Evolutionary conservation across 2,113 vertebrate species (phyloP).

Genomic region (Trogon surrucura): DNA sequence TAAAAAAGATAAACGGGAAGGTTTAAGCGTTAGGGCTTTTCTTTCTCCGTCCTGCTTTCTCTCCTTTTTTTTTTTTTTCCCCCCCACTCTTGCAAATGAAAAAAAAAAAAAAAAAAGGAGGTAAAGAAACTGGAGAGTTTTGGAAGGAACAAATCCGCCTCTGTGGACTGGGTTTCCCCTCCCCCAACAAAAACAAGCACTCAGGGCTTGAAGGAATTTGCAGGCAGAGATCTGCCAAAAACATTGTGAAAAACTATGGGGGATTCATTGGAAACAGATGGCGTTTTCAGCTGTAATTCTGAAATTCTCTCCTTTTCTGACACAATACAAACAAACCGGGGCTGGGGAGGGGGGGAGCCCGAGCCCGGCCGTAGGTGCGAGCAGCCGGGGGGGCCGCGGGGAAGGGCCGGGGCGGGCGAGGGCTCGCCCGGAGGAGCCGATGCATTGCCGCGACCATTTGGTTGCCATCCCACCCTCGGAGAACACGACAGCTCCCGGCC

Average conservation of each 20-base stretch:
- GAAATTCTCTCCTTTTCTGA: constrained; percentile 78
- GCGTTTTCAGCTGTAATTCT: constrained; percentile 80
- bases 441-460: not conserved
- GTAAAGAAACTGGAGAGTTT: constrained; percentile 80
- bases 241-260: constrained; percentile 82
- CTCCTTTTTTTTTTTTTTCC: not conserved
- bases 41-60: not conserved
- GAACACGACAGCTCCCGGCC: not conserved
- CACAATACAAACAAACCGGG: constrained; percentile 77
- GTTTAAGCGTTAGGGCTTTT: constrained; percentile 39
- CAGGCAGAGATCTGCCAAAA: constrained; percentile 83
- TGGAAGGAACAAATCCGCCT: constrained; percentile 84
- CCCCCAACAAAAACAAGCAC: constrained; percentile 92
- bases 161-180: constrained; percentile 83
- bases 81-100: not conserved
- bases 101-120: constrained; percentile 22
- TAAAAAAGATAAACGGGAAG: constrained; percentile 14
- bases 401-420: not conserved
- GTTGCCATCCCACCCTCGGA: not conserved
- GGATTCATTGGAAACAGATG: constrained; percentile 90
- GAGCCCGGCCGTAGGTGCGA: not conserved
- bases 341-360: not conserved
- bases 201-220: constrained; percentile 84
- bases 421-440: not conserved
- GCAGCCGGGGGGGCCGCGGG: not conserved